Base-by-base conservation (phyloP, 2,797 vertebrate genomes). In the Dromococcyx pavoninus region DNA sequence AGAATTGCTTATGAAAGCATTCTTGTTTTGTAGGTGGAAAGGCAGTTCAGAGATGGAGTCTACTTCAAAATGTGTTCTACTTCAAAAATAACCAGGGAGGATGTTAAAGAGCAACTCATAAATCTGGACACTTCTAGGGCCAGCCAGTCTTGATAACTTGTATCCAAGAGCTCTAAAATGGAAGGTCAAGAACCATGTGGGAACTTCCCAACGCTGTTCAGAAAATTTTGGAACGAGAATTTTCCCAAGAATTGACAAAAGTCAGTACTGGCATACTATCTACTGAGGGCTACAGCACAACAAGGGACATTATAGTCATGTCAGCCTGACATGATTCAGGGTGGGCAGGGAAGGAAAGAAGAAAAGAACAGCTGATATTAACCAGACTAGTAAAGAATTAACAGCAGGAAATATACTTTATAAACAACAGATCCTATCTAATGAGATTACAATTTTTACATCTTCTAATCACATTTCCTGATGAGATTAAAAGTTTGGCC, bases 401-500 rank as follows among this genome's bases (percentile, higher is more conserved):
- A 86, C 65, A 80, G 69, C 75, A 91, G 91, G 93, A 95, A 96
- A 84, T 72, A 94, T 5, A 73, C 75, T 73, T 81, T 80, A 88
- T 82, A 91, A 93, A 93, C 67, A 93, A 86, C 83, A 94, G 77
- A 93, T 75, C 43, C 80, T 62, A 88, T 27, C 66, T 95, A 96
- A 96, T 18, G 12, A 90, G 58, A 94, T 94, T 91, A 93, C 18
- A 80, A 54, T 89, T 96, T 90, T 89, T 80, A 93, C 33, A 77
- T 96, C 91, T 91, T 92, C 75, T 94, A 94, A 95, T 86, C 46
- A 67, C 50, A 94, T 94, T 91, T 93, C 91, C 91, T 91, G 86
- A 94, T 80, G 51, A 77, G 69, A 92, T 74, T 80, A 50, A 19
- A 71, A 91, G 33, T 88, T 92, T 83, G 75, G 69, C 61, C 72